Evolutionary conservation across 2,888 invertebrate genomes (phyloP).

Genomic region (Sminthurinus aureus): DNA sequence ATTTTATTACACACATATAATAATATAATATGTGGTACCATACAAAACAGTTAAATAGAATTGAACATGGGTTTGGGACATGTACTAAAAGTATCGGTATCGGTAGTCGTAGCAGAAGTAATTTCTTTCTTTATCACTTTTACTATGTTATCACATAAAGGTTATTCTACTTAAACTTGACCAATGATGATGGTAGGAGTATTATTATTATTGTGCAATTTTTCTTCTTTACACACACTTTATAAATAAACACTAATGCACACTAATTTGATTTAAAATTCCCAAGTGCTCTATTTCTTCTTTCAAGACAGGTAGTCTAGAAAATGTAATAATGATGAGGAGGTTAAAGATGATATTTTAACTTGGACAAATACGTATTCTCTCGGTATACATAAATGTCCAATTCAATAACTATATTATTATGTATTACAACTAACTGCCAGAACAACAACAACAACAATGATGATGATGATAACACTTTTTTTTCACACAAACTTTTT

Average conservation of each 20-base stretch:
- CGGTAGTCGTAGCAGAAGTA: too few relatives aligned
- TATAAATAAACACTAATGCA: neutral
- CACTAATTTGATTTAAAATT: neutral
- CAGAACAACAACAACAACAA: slow-evolving; percentile 22
- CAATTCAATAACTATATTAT: neutral
- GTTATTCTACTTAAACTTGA: neutral
- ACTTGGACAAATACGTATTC: neutral
- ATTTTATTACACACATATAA: too few relatives aligned
- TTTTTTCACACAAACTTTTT: slow-evolving; percentile 20
- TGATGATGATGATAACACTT: neutral
- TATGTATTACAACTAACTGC: neutral
- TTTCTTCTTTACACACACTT: neutral
- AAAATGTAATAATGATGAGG: neutral
- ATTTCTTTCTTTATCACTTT: slow-evolving; percentile 1
- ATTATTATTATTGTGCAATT: neutral
- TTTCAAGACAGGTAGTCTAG: too few relatives aligned
- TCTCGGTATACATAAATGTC: neutral
- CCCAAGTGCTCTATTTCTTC: too few relatives aligned
- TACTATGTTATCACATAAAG: neutral
- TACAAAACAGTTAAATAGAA: neutral
- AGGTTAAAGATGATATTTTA: neutral
- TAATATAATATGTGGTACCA: neutral
- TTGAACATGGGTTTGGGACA: too few relatives aligned
- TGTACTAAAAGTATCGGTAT: too few relatives aligned
- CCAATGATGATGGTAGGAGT: neutral